These are phyloP conservation scores for Orchestia grillus DNA, from an alignment of 1,140 invertebrate genomes.

Conservation along the genomic window DNA sequence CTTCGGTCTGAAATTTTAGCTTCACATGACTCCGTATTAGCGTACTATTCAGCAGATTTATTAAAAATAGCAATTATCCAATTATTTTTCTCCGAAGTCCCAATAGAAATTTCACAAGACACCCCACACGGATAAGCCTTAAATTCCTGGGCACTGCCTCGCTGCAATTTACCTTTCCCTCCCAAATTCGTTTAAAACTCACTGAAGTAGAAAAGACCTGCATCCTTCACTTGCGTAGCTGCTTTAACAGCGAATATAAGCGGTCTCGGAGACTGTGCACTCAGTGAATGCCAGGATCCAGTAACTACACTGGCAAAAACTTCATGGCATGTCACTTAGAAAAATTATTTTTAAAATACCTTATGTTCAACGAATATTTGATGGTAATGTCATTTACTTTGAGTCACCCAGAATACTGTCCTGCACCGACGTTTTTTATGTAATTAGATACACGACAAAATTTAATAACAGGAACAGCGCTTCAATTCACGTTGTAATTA, in stretches of 20 bases:
- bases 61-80: neutral
- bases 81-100: neutral
- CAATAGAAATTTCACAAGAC: neutral
- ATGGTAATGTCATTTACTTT: neutral
- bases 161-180: neutral
- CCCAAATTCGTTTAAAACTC: neutral
- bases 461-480: neutral
- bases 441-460: neutral
- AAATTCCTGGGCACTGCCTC: neutral
- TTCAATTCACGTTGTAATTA: neutral
- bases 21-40: neutral
- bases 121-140: neutral
- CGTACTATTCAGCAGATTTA: neutral
- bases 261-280: neutral
- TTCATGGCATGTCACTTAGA: neutral
- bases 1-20: neutral
- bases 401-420: neutral
- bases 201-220: neutral
- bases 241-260: neutral
- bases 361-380: neutral
- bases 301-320: neutral
- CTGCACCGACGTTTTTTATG: neutral
- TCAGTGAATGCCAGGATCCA: neutral
- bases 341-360: neutral
- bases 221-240: neutral